Conservation (phyloP, 2,797 vertebrate genomes). For the Anabacerthia variegaticeps region DNA sequence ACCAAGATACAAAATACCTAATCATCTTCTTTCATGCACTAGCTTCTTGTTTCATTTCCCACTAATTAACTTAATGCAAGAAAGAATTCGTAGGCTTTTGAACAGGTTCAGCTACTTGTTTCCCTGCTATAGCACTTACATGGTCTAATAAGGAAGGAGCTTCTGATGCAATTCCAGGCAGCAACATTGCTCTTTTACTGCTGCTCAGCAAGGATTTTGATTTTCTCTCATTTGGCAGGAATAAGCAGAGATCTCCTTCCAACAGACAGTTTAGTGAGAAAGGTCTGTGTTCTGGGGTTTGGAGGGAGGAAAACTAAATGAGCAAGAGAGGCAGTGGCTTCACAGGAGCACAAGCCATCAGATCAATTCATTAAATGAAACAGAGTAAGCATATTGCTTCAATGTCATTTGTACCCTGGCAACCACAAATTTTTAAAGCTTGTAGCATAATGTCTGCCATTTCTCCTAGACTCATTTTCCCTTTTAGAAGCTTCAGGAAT, state of each 20-base stretch:
- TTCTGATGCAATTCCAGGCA: neutral
- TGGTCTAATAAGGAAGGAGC: neutral
- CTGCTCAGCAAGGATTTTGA: neutral
- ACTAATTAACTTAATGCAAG: conserved; percentile 44
- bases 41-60: conserved; percentile 38
- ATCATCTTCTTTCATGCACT: neutral
- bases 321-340: neutral
- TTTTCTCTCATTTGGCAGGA: conserved; percentile 1
- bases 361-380: conserved; percentile 15
- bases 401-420: neutral
- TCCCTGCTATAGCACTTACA: neutral
- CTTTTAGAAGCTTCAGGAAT: neutral
- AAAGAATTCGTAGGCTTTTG: conserved; percentile 14
- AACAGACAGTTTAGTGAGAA: neutral
- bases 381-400: neutral
- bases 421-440: neutral
- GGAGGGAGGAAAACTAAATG: neutral
- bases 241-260: neutral
- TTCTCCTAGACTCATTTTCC: neutral
- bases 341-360: neutral
- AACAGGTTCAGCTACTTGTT: conserved; percentile 9
- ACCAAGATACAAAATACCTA: conserved; percentile 2
- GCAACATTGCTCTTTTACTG: neutral
- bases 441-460: neutral
- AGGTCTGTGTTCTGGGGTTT: neutral